Base-by-base conservation (phyloP, 2,797 vertebrate species). In the Arctocebus calabarensis region DNA sequence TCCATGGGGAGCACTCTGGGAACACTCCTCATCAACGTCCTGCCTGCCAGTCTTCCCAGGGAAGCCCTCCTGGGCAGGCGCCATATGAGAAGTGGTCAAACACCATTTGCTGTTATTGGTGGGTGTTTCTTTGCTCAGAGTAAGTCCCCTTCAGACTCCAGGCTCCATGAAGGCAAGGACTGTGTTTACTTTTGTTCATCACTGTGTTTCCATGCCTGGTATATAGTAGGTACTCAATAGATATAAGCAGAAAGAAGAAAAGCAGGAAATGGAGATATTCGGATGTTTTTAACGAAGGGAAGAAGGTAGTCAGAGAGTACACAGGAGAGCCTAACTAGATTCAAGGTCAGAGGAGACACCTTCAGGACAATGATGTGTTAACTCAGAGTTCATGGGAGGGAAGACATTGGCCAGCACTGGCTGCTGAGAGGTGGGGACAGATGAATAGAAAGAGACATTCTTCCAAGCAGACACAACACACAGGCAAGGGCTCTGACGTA, bases 381-480 rank as follows among this genome's bases (percentile, higher is more conserved):
- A 59, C 37, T 37, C 37, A 59, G 57, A 10, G 32, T 12, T 45
- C 14, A 59, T 2, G 3, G 17, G 40, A 74, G 43, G 83, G 37
- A 59, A 37, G 32, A 62, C 13, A 22, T 4, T 43, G 20, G 64
- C 23, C 48, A 34, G 8, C 7, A 16, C 52, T 0, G n/a, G 62
- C 32, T 4, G 29, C 34, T 22, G 1, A 0, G 55, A 55, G 14
- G 34, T 5, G 22, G 4, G 1, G 32, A 22, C 2, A 0, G 19
- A 37, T 19, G n/a, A 40, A 23, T 57, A 81, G n/a, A 66, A 62
- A 78, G 66, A 32, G 3, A 7, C 12, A 22, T 34, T 61, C 66
- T 40, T 85, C 32, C n/a, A 77, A 68, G 68, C 29, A 82, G 66
- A 87, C 40, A 61, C 0, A 0, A 5, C 14, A 71, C 40, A 2